Conservation (phyloP, 1,140 invertebrate species). For the Scaptomyza montana region DNA sequence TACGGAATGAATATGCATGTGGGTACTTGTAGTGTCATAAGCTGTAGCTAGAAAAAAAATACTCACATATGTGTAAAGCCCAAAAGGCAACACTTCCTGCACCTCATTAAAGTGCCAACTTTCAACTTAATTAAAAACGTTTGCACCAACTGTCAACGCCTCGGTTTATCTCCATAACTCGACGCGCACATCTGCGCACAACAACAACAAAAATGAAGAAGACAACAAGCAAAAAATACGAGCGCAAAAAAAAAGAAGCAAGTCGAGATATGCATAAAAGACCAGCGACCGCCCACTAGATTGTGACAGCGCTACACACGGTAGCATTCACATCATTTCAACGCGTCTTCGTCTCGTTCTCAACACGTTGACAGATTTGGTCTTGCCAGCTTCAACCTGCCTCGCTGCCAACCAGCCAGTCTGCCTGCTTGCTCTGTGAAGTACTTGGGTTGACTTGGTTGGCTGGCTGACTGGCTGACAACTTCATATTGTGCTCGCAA, state of each 20-base stretch:
- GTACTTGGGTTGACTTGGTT: conserved; percentile 14
- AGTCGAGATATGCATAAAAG: conserved; percentile 60
- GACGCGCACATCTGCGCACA: conserved; percentile 59
- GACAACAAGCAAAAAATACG: conserved; percentile 6
- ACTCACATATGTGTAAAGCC: neutral
- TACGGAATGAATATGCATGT: conserved; percentile 9
- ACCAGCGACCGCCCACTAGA: conserved; percentile 76
- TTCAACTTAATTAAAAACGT: conserved; percentile 79
- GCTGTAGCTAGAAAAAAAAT: conserved; percentile 21
- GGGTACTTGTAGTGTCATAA: conserved; percentile 19
- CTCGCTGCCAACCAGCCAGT: neutral
- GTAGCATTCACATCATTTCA: conserved; percentile 46
- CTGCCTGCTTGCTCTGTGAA: conserved; percentile 37
- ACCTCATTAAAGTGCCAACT: conserved; percentile 71
- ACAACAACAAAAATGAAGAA: conserved; percentile 5
- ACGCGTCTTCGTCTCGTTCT: conserved; percentile 44
- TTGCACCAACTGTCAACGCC: conserved; percentile 77
- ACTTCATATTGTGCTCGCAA: conserved; percentile 70
- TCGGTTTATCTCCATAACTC: conserved; percentile 74
- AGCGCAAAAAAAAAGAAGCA: conserved; percentile 24
- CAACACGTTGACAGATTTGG: conserved; percentile 80
- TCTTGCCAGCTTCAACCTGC: conserved; percentile 71
- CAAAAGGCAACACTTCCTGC: conserved; percentile 59
- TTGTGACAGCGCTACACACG: conserved; percentile 42
- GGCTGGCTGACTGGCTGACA: conserved; percentile 57